Percentiles rank a stretch among this genome's conserved stretches.
Conservation (phyloP, 1,140 invertebrate genomes). For the Cherax destructor region DNA sequence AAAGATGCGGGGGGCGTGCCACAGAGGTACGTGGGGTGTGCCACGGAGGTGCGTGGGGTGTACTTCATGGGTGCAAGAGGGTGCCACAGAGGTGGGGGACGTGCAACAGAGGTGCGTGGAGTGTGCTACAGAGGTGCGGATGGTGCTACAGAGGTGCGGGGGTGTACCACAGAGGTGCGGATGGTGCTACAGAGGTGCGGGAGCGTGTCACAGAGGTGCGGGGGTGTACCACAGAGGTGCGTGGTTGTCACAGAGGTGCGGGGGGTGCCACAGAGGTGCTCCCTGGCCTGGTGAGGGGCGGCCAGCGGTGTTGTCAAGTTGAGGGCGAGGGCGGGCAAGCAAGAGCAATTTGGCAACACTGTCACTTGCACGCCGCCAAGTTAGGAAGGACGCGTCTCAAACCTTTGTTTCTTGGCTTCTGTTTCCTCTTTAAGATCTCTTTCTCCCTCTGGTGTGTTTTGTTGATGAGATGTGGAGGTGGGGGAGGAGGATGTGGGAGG, state of each 20-base stretch:
- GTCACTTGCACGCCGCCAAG: constrained; percentile 64
- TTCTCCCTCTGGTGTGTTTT: background rate
- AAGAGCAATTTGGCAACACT: constrained; percentile 70
- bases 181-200: too few relatives aligned
- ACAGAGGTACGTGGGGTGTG: too few relatives aligned
- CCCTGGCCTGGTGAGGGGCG: constrained; percentile 66
- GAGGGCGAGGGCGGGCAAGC: constrained; percentile 49
- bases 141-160: too few relatives aligned
- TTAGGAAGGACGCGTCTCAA: constrained; percentile 15
- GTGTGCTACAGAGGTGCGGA: too few relatives aligned
- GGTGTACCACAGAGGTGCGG: too few relatives aligned
- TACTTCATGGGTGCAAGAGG: too few relatives aligned
- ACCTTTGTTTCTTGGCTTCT: constrained; percentile 62
- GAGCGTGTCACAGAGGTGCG: too few relatives aligned
- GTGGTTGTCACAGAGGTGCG: background rate
- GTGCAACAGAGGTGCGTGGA: too few relatives aligned
- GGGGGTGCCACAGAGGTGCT: constrained; percentile 29
- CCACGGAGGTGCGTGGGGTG: too few relatives aligned
- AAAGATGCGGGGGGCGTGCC: too few relatives aligned
- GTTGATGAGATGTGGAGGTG: background rate
- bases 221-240: too few relatives aligned
- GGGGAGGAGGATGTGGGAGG: background rate
- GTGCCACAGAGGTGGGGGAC: too few relatives aligned
- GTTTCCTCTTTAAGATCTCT: background rate
- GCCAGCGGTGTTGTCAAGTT: constrained; percentile 71